Evolutionary conservation across 2,888 invertebrate species (phyloP).

Genomic region (Ligdia adustata): DNA sequence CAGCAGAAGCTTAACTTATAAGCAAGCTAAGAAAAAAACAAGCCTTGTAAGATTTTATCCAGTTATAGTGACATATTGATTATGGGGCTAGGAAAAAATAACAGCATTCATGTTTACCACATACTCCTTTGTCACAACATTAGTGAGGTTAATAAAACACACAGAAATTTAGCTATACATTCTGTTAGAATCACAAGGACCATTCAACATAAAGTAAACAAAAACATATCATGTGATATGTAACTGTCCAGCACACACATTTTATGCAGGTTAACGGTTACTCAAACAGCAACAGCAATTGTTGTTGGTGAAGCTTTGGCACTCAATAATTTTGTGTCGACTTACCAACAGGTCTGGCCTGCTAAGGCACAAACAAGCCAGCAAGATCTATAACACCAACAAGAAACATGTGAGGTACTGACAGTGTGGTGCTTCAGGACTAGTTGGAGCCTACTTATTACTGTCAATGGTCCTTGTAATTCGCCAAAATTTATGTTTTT

Average conservation of each 20-base stretch:
- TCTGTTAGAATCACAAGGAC: constrained; percentile 83
- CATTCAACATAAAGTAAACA: constrained; percentile 78
- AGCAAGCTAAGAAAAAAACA: constrained; percentile 15
- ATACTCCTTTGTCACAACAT: constrained; percentile 30
- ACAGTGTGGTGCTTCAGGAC: constrained; percentile 77
- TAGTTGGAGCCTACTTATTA: constrained; percentile 64
- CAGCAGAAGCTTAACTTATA: constrained; percentile 11
- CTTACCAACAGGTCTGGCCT: constrained; percentile 90
- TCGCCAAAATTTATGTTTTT: constrained; percentile 74
- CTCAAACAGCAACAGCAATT: constrained; percentile 74
- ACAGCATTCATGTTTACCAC: constrained; percentile 12
- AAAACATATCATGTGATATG: constrained; percentile 53
- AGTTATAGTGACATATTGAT: constrained; percentile 10
- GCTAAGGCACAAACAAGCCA: constrained; percentile 90
- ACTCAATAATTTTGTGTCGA: constrained; percentile 72
- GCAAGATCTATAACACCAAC: constrained; percentile 88
- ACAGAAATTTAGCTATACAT: constrained; percentile 43
- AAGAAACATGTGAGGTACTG: constrained; percentile 75
- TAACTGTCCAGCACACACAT: constrained; percentile 79
- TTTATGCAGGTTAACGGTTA: constrained; percentile 75
- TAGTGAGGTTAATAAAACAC: constrained; percentile 41
- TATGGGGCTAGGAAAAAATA: constrained; percentile 12
- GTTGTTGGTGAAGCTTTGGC: constrained; percentile 72
- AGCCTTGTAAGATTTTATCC: constrained; percentile 12
- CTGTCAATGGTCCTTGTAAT: constrained; percentile 82